Percentiles rank a stretch among this genome's conserved stretches.
phyloP scores from a whole-genome alignment of 2,797 vertebrate species.

The Perdix hodgsoniae region DNA sequence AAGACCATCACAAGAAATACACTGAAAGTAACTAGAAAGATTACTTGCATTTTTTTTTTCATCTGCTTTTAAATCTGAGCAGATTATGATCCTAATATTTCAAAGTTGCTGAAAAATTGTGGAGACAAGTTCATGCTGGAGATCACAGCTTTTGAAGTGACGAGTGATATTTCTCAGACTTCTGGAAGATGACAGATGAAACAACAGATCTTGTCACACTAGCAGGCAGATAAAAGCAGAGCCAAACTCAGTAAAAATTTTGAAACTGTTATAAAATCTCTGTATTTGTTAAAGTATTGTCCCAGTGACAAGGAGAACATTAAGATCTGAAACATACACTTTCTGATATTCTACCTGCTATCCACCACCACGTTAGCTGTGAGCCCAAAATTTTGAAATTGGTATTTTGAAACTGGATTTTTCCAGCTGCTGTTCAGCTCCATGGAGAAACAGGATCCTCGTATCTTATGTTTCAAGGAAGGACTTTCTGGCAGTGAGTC shows the following conservation, averaged over 20 bases:
- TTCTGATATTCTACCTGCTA: rapidly evolving
- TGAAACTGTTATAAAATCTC: neutral
- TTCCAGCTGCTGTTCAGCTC: neutral
- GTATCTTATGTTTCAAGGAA: neutral
- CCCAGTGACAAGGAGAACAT: neutral
- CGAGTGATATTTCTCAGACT: neutral
- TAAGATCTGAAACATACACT: neutral
- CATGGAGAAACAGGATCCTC: neutral
- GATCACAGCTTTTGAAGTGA: neutral
- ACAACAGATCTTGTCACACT: neutral
- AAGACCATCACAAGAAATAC: neutral
- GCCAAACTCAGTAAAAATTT: neutral
- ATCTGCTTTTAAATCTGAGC: neutral
- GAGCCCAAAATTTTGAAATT: neutral
- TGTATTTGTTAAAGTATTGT: neutral
- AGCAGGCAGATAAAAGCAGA: neutral
- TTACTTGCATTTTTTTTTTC: neutral
- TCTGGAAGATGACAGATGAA: constrained; percentile 21
- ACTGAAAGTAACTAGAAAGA: neutral
- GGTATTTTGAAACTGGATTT: neutral
- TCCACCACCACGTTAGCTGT: rapidly evolving
- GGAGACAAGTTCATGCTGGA: neutral
- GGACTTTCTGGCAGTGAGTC: neutral
- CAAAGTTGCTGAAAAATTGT: neutral
- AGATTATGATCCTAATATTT: constrained; percentile 2